Evolutionary conservation across 2,797 vertebrate genomes (phyloP).

Genomic region (Eremophila alpestris): DNA sequence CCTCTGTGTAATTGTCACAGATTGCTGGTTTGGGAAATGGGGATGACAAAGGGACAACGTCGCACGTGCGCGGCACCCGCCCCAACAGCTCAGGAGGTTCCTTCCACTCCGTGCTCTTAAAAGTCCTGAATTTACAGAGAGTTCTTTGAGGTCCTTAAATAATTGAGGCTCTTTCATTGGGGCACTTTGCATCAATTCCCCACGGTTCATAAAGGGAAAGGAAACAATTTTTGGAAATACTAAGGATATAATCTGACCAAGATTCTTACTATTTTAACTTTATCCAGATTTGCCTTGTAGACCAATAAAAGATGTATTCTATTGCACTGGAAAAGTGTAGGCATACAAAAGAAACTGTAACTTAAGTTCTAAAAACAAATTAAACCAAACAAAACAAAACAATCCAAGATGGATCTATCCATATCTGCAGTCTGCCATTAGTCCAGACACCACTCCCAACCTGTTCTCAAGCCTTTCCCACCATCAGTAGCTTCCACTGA

Average conservation of each 20-base stretch:
- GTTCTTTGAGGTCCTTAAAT: not conserved
- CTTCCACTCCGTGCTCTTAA: not conserved
- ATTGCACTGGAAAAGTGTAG: not conserved
- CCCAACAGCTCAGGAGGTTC: not conserved
- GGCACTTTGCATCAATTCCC: not conserved
- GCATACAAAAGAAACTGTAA: not conserved
- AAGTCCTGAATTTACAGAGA: not conserved
- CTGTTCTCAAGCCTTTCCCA: not conserved
- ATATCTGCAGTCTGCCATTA: not conserved
- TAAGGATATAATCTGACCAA: not conserved
- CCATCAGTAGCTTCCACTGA: not conserved
- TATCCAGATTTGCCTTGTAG: not conserved
- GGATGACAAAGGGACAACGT: not conserved
- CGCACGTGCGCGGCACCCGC: rapidly evolving
- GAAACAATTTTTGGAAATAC: not conserved
- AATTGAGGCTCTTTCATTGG: not conserved
- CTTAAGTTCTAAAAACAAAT: not conserved
- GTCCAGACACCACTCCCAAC: not conserved
- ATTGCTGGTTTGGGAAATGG: not conserved
- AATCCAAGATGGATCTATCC: not conserved
- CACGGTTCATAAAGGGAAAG: not conserved
- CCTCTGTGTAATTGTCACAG: not conserved
- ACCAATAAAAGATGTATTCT: not conserved
- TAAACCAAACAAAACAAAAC: not conserved
- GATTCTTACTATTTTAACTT: not conserved